These are phyloP conservation scores for Lichenostomus cassidix DNA, from an alignment of 2,113 vertebrate genomes.

Conservation along the genomic window DNA sequence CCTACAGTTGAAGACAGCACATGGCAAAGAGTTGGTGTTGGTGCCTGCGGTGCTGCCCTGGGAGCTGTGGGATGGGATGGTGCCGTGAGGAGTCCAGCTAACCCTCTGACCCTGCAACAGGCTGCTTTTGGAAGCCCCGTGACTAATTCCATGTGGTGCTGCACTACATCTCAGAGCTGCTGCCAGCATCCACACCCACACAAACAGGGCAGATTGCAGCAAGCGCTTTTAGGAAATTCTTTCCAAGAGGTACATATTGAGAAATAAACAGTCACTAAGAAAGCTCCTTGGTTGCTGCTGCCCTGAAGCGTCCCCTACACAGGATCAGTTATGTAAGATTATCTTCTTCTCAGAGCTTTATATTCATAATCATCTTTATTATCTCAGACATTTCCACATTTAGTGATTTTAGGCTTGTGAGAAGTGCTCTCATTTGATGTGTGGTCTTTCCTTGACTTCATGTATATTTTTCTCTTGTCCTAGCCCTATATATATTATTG, in stretches of 20 bases:
- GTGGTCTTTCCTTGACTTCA: background rate
- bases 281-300: background rate
- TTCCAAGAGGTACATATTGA: background rate
- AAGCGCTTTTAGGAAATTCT: background rate
- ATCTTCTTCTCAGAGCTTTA: background rate
- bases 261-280: background rate
- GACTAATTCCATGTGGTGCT: background rate
- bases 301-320: rapidly evolving
- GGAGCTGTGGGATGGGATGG: background rate
- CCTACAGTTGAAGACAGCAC: rapidly evolving
- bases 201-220: background rate
- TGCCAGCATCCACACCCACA: background rate
- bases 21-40: background rate
- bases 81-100: background rate
- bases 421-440: background rate
- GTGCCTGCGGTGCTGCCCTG: background rate
- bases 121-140: background rate
- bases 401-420: background rate
- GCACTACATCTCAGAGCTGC: background rate
- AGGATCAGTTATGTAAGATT: background rate
- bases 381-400: background rate
- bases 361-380: background rate
- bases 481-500: background rate
- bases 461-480: background rate
- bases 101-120: rapidly evolving